Percentiles rank a stretch among this genome's conserved stretches.
Conservation (phyloP, 2,888 invertebrate genomes). For the Caenorhabditis sp. region DNA sequence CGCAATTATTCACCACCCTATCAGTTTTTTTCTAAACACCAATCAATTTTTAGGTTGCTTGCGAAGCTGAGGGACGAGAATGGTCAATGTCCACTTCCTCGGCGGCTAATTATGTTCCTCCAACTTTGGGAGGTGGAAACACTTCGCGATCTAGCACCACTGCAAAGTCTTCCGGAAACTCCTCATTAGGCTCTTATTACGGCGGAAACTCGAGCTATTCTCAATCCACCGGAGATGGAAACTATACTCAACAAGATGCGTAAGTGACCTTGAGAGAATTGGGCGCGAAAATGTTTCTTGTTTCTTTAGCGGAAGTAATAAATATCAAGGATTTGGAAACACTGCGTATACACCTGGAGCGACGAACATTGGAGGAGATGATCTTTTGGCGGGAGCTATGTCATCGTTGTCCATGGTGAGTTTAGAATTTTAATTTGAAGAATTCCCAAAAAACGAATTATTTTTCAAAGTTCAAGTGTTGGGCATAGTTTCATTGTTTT, state of each 20-base stretch:
- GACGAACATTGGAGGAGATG: constrained; percentile 38
- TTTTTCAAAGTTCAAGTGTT: no score
- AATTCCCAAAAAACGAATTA: neutral
- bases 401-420: constrained; percentile 62
- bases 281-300: neutral
- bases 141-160: constrained; percentile 19
- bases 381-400: constrained; percentile 66
- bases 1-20: neutral
- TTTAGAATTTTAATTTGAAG: neutral
- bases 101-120: constrained; percentile 64
- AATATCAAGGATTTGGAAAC: constrained; percentile 70
- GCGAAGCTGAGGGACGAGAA: constrained; percentile 67
- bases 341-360: constrained; percentile 42
- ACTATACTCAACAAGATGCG: constrained; percentile 20
- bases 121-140: constrained; percentile 35
- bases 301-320: constrained; percentile 19
- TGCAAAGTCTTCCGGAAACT: constrained; percentile 35
- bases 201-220: constrained; percentile 44
- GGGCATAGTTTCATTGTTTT: no score
- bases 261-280: constrained; percentile 12
- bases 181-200: constrained; percentile 44
- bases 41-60: constrained; percentile 51
- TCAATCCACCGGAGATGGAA: constrained; percentile 38
- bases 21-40: neutral
- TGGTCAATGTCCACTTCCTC: constrained; percentile 67